These are phyloP conservation scores for Dendrocopos noguchii DNA, from an alignment of 2,113 vertebrate genomes.

Conservation along the genomic window DNA sequence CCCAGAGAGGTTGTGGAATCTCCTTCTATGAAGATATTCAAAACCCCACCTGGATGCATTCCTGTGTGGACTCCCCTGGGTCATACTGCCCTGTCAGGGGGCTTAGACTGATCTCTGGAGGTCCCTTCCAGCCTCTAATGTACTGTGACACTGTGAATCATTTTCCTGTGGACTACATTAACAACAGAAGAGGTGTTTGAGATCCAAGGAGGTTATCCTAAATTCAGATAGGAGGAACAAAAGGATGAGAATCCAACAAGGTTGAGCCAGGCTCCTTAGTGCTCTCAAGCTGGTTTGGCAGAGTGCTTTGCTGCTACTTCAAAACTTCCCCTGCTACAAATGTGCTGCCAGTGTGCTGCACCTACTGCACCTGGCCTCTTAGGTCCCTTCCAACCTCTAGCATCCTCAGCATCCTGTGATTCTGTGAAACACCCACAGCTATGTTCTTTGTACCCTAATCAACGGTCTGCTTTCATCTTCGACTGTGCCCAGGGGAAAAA, in stretches of 20 bases:
- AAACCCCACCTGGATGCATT: no score
- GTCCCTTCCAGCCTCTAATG: no score
- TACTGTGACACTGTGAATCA: neutral
- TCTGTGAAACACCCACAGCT: neutral
- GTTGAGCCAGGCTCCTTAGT: neutral
- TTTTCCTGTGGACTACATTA: neutral
- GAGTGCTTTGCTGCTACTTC: neutral
- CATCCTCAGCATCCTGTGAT: no score
- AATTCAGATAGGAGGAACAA: neutral
- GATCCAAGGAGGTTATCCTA: neutral
- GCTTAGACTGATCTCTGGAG: no score
- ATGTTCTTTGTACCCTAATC: neutral
- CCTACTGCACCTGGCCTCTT: neutral
- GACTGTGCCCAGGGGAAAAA: neutral
- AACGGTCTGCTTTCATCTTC: neutral
- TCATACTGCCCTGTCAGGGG: no score
- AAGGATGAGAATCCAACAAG: neutral
- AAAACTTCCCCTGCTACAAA: neutral
- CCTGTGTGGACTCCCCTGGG: no score
- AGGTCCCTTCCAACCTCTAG: no score
- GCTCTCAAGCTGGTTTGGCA: neutral
- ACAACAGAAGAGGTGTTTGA: neutral
- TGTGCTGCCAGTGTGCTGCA: neutral
- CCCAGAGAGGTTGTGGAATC: no score
- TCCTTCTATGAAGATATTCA: no score